A percentile compares a stretch with the other conserved stretches of the same genome.
Evolutionary conservation across 2,797 vertebrate species (phyloP).

Genomic region (Sebastes hopkinsi): DNA sequence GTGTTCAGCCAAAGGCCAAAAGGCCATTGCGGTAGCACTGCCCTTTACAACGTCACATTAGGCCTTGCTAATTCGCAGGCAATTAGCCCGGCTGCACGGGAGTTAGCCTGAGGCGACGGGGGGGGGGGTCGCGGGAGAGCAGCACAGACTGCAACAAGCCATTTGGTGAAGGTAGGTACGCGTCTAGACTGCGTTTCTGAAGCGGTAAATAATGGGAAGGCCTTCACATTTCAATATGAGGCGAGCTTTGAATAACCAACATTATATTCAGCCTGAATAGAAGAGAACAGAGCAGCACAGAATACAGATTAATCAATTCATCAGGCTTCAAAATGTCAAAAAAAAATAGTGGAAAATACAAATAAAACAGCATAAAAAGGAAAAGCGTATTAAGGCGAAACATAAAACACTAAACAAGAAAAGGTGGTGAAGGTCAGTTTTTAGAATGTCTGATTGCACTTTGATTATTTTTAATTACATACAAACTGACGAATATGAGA

Average conservation of each 20-base stretch:
- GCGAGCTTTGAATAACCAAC: slow-evolving; percentile 5
- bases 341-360: background rate
- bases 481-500: background rate
- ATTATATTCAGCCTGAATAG: background rate
- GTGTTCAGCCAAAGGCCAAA: slow-evolving; percentile 73
- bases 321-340: background rate
- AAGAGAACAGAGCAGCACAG: background rate
- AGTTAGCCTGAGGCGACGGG: slow-evolving; percentile 55
- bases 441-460: background rate
- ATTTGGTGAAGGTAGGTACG: slow-evolving; percentile 18
- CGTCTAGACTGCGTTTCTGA: slow-evolving; percentile 28
- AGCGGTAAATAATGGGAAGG: slow-evolving; percentile 22
- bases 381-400: slow-evolving; percentile 25
- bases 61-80: slow-evolving; percentile 69
- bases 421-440: slow-evolving; percentile 23
- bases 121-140: slow-evolving; percentile 47
- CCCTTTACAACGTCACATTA: slow-evolving; percentile 73
- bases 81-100: slow-evolving; percentile 73
- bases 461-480: background rate
- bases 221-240: slow-evolving; percentile 18
- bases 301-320: background rate
- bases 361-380: slow-evolving; percentile 6
- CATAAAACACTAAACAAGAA: background rate
- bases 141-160: slow-evolving; percentile 27
- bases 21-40: slow-evolving; percentile 55